Base-by-base conservation (phyloP, 1,140 invertebrate species). In the Dreissena polymorpha region DNA sequence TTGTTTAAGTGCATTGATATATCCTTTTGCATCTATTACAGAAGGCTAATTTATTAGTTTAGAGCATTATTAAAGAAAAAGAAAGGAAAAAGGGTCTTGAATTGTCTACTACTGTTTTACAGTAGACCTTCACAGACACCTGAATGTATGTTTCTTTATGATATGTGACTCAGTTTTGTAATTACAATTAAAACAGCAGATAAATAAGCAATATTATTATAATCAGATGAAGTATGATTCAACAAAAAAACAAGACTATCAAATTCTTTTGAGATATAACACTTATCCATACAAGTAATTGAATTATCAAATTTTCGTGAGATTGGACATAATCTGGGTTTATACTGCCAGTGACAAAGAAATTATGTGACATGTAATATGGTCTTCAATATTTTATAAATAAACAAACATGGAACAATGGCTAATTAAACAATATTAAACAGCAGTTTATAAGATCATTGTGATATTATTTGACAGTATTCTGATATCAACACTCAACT, bases 371-470 rank as follows among this genome's bases (percentile, higher is more conserved):
- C 57, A 60, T n/a, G 21, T n/a, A 6, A 60, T 60, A 18, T n/a
- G 21, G 21, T n/a, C 10, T n/a, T 23, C 57, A 60, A 60, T 39
- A 39, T 39, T 60, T 60, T 60, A 12, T 23, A 23, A 12, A n/a
- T n/a, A 60, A 60, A 60, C 57, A 60, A n/a, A 23, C 57, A 60
- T 23, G 16, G 57, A 60, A n/a, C 10, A n/a, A 60, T 60, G 21
- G 21, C 21, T 60, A 60, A 60, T 60, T 60, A 60, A 60, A 60
- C 12, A 60, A 23, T 60, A 60, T 60, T 60, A 60, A 60, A 60
- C 21, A 60, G 3, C 57, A 60, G 57, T 60, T 60, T 18, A 60
- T 60, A 23, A 60, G 57, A 60, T 60, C 16, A n/a, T 60, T 10
- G 57, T n/a, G 57, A 60, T 39, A 39, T 39, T 39, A 39, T 5